A percentile compares a stretch with the other conserved stretches of the same genome.
Conservation (phyloP, 2,888 invertebrate species). For the Megaustenia siamemsis region DNA sequence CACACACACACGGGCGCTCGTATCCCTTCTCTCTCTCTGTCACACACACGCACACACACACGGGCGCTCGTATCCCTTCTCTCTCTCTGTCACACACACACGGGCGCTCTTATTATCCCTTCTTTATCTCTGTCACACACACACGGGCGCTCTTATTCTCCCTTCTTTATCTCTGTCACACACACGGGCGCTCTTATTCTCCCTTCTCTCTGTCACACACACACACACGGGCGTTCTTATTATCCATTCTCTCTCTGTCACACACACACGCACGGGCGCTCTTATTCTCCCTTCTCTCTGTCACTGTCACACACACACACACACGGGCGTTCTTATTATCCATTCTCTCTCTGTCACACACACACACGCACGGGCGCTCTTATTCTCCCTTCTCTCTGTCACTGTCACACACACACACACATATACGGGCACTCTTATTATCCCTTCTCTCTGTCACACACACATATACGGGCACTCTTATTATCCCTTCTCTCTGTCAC, state of each 20-base stretch:
- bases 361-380: too few species aligned
- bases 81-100: conserved; percentile 10
- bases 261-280: too few species aligned
- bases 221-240: not conserved
- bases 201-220: not conserved
- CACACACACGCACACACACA: not conserved
- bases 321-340: not conserved
- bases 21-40: conserved; percentile 29
- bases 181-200: too few species aligned
- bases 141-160: conserved; percentile 15
- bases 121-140: too few species aligned
- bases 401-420: too few species aligned
- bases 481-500: too few species aligned
- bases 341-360: not conserved
- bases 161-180: conserved; percentile 32
- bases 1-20: conserved; percentile 28
- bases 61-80: not conserved
- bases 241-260: not conserved
- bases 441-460: too few species aligned
- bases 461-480: too few species aligned
- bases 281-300: too few species aligned
- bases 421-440: too few species aligned
- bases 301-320: not conserved
- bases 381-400: too few species aligned
- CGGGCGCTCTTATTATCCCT: too few species aligned